Evolutionary conservation across 2,797 vertebrate species (phyloP).

Genomic region (Sebastes dallii): DNA sequence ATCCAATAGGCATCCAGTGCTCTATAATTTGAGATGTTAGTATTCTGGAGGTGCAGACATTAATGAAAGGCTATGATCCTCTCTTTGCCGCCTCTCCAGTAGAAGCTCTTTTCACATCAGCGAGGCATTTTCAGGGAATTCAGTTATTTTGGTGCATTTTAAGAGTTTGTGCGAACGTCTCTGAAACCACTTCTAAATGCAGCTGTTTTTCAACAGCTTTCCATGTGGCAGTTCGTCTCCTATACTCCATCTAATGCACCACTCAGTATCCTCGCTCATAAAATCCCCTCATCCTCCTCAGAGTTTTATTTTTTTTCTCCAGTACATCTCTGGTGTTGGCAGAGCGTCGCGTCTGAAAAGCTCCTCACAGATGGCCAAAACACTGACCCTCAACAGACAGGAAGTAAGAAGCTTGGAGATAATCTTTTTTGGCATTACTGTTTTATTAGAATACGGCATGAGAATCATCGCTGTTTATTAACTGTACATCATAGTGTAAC

Average conservation of each 20-base stretch:
- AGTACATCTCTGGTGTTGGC: constrained; percentile 6
- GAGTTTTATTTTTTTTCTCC: constrained; percentile 16
- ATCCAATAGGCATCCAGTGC: constrained; percentile 2
- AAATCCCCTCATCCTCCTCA: constrained; percentile 16
- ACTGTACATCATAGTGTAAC: constrained; percentile 75
- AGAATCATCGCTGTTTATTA: constrained; percentile 69
- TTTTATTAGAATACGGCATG: constrained; percentile 84
- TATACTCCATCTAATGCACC: constrained; percentile 5
- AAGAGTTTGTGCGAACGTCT: constrained; percentile 32
- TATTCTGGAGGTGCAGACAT: constrained; percentile 37
- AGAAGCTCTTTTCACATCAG: constrained; percentile 40
- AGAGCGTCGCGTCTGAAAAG: constrained; percentile 10
- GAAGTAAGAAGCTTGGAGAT: constrained; percentile 38
- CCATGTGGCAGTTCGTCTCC: constrained; percentile 4
- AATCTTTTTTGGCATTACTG: constrained; percentile 52
- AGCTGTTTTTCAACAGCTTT: constrained; percentile 55
- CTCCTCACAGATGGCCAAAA: constrained; percentile 12
- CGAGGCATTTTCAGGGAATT: constrained; percentile 18
- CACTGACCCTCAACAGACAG: constrained; percentile 14
- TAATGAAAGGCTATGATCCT: constrained; percentile 42
- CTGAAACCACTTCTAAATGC: constrained; percentile 56
- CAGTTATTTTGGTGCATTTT: constrained; percentile 49
- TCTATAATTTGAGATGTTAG: constrained; percentile 40
- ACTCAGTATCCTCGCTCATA: constrained; percentile 7
- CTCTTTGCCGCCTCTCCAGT: constrained; percentile 30